phyloP scores from a whole-genome alignment of 2,888 invertebrate genomes.

The Drosophila rubida region DNA sequence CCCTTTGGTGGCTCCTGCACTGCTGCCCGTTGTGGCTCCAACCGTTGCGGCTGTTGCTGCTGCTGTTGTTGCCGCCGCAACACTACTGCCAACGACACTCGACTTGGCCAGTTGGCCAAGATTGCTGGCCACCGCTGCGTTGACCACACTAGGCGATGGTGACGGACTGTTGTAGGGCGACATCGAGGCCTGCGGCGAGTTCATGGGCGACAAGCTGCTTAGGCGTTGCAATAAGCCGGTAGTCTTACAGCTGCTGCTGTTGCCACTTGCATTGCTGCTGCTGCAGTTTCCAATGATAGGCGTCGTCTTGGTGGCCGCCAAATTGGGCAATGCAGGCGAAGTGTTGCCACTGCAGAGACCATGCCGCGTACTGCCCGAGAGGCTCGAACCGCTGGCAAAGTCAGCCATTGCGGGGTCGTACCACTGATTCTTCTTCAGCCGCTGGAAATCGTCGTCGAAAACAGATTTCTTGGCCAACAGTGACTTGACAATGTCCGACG shows the following conservation, averaged over 20 bases:
- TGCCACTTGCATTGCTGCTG: slow-evolving; percentile 33
- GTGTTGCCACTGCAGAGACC: slow-evolving; percentile 71
- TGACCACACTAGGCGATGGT: slow-evolving; percentile 82
- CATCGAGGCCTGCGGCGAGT: slow-evolving; percentile 84
- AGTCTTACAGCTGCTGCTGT: slow-evolving; percentile 45
- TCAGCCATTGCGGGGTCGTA: slow-evolving; percentile 87
- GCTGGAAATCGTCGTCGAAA: slow-evolving; percentile 97
- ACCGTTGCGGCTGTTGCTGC: slow-evolving; percentile 13
- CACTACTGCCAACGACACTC: slow-evolving; percentile 24
- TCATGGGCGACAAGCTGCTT: slow-evolving; percentile 84
- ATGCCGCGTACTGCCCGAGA: slow-evolving; percentile 37
- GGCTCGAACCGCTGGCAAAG: slow-evolving; percentile 33
- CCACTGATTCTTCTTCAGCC: slow-evolving; percentile 94
- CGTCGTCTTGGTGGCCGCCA: slow-evolving; percentile 82
- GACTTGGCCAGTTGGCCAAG: slow-evolving; percentile 48
- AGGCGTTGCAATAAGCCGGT: slow-evolving; percentile 79
- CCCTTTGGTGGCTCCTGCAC: slow-evolving; percentile 81
- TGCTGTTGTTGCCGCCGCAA: slow-evolving; percentile 1
- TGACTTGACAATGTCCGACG: slow-evolving; percentile 96
- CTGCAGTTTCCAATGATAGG: slow-evolving; percentile 63
- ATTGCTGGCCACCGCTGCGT: slow-evolving; percentile 30
- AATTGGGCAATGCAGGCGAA: slow-evolving; percentile 83
- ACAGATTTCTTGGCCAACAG: slow-evolving; percentile 96
- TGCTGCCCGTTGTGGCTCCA: slow-evolving; percentile 23
- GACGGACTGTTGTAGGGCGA: slow-evolving; percentile 85